phyloP scores from a whole-genome alignment of 2,113 vertebrate species.

The Muscicapa adusta region DNA sequence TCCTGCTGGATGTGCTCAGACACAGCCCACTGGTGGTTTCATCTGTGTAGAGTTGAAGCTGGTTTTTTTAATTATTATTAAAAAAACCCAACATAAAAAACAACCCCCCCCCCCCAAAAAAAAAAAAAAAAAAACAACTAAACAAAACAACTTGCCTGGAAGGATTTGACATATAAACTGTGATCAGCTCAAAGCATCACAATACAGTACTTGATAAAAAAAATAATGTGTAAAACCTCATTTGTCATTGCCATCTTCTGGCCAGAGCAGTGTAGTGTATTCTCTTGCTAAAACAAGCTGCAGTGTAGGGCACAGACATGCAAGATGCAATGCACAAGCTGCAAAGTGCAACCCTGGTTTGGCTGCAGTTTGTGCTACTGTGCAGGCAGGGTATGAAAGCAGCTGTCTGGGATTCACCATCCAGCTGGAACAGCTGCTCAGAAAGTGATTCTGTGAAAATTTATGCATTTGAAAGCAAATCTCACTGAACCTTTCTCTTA shows the following conservation, averaged over 20 bases:
- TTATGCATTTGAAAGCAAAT: not conserved
- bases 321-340: not conserved
- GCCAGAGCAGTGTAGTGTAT: constrained; percentile 44
- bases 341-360: not conserved
- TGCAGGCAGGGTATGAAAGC: not conserved
- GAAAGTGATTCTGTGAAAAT: not conserved
- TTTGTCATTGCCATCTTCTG: constrained; percentile 66
- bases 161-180: not conserved
- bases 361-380: not conserved
- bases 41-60: not conserved
- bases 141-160: not conserved
- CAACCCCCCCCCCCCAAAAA: no score
- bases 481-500: not conserved
- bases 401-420: not conserved
- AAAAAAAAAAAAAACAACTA: no score
- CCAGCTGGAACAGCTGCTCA: not conserved
- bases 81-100: not conserved
- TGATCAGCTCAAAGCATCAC: not conserved
- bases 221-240: constrained; percentile 8
- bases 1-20: not conserved
- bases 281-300: not conserved
- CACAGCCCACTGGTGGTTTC: not conserved
- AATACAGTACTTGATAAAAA: not conserved
- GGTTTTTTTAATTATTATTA: not conserved
- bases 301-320: not conserved